These are phyloP conservation scores for Schlechtendalia chinensis DNA, from an alignment of 1,140 invertebrate species.

Conservation along the genomic window DNA sequence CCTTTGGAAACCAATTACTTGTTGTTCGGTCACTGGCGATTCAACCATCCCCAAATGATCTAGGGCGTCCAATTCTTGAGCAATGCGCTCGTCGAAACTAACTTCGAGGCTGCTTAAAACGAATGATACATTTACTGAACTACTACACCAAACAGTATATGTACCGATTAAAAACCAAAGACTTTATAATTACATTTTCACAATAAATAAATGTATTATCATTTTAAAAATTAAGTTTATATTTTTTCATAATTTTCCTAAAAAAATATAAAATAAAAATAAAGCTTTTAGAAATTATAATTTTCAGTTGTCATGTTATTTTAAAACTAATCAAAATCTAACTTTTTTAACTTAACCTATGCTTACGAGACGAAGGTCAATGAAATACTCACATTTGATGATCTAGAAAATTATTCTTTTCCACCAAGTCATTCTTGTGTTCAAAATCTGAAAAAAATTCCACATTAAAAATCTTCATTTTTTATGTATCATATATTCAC, in stretches of 20 bases:
- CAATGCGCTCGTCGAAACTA: slow-evolving; percentile 65
- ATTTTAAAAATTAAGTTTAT: too few species aligned
- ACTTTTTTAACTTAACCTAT: too few species aligned
- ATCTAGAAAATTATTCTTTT: slow-evolving; percentile 1
- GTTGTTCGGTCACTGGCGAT: slow-evolving; percentile 20
- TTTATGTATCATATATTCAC: too few species aligned
- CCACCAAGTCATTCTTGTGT: background rate
- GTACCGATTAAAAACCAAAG: too few species aligned
- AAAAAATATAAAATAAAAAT: too few species aligned
- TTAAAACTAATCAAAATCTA: too few species aligned
- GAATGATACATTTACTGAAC: background rate
- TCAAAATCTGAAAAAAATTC: background rate
- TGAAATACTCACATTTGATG: slow-evolving; percentile 3
- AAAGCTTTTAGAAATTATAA: too few species aligned
- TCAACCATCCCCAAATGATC: slow-evolving; percentile 59
- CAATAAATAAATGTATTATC: too few species aligned
- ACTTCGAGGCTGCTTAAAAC: slow-evolving; percentile 52
- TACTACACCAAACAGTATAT: background rate
- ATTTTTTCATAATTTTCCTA: too few species aligned
- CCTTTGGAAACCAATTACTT: background rate
- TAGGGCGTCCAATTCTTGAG: slow-evolving; percentile 65
- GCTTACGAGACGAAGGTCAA: too few species aligned
- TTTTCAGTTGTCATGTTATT: too few species aligned
- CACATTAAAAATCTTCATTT: background rate
- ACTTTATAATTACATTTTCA: too few species aligned